phyloP scores from a whole-genome alignment of 2,797 vertebrate species.

The Malacoraja senta region DNA sequence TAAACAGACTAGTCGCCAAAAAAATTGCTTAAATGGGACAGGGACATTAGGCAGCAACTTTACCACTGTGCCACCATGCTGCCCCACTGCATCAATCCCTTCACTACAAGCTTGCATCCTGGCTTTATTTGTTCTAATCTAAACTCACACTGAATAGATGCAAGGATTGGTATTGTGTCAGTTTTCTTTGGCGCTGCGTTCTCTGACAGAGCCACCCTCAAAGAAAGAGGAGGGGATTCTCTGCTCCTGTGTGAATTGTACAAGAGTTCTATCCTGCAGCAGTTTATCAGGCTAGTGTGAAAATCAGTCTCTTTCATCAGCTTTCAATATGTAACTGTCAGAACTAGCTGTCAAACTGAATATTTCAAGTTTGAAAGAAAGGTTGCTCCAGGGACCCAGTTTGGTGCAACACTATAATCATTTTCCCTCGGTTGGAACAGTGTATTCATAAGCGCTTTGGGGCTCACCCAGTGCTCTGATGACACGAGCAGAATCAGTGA shows the following conservation, averaged over 20 bases:
- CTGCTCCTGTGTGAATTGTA: neutral
- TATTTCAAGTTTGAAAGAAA: slow-evolving; percentile 11
- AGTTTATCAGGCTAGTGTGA: neutral
- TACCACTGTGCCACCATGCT: too few species aligned
- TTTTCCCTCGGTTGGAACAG: neutral
- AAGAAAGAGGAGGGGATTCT: neutral
- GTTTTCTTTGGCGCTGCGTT: neutral
- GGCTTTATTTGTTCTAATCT: neutral
- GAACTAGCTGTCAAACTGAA: slow-evolving; percentile 4
- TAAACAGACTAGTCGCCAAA: too few species aligned
- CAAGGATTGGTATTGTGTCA: neutral
- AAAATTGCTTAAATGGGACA: too few species aligned
- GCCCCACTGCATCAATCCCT: neutral
- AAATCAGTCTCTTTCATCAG: neutral
- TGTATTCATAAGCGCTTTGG: neutral
- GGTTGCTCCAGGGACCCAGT: neutral
- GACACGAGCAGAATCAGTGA: neutral
- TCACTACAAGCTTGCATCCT: neutral
- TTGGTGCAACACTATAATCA: neutral
- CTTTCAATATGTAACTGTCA: neutral
- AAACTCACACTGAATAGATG: neutral
- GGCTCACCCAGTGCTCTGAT: neutral
- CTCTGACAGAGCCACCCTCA: neutral
- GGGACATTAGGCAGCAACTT: too few species aligned
- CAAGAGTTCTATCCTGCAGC: neutral